Conservation (phyloP, 2,888 invertebrate genomes). For the Leptopterna dolabrata region DNA sequence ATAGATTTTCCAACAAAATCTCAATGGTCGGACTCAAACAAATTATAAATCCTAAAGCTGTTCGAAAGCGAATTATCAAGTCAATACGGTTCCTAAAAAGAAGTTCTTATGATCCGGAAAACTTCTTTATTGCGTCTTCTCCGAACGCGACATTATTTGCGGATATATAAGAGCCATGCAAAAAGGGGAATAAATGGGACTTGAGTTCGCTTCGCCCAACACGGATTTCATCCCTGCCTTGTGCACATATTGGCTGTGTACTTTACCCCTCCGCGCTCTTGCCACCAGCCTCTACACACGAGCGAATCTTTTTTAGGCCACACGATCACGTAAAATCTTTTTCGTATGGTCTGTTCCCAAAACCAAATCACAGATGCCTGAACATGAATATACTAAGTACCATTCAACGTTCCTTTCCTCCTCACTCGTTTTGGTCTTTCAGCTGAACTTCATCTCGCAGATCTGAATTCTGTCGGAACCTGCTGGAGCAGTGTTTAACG, state of each 20-base stretch:
- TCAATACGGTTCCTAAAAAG: too few species aligned
- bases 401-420: neutral
- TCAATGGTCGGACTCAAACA: too few species aligned
- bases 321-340: neutral
- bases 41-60: too few species aligned
- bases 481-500: too few species aligned
- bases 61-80: too few species aligned
- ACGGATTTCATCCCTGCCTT: slow-evolving; percentile 5
- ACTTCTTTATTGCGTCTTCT: neutral
- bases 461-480: too few species aligned
- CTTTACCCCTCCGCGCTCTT: neutral
- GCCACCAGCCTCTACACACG: neutral
- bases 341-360: neutral
- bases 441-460: neutral
- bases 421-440: neutral
- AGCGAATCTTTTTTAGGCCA: neutral
- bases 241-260: slow-evolving; percentile 11
- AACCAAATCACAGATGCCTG: neutral
- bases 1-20: too few species aligned
- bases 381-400: neutral
- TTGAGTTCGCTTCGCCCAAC: neutral
- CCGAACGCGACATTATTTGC: slow-evolving; percentile 10
- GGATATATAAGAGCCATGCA: neutral
- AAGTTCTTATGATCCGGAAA: neutral
- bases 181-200: neutral